These are phyloP conservation scores for Zaprionus ghesquierei DNA, from an alignment of 1,140 invertebrate species.

Conservation along the genomic window DNA sequence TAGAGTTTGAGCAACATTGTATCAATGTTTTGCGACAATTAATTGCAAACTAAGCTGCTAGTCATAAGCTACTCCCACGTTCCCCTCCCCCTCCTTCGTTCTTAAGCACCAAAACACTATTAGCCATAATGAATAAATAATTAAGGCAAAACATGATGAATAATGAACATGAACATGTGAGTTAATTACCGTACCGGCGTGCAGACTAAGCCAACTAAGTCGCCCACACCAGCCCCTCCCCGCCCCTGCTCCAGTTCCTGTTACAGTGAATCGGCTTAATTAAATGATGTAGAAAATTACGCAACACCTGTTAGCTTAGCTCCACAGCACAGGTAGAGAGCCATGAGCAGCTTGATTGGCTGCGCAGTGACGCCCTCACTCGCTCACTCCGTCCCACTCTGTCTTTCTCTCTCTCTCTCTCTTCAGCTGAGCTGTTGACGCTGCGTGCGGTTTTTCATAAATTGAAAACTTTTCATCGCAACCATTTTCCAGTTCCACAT, in stretches of 20 bases:
- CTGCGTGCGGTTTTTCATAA: constrained; percentile 61
- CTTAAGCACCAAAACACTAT: constrained; percentile 49
- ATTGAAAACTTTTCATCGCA: constrained; percentile 57
- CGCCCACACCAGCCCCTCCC: not conserved
- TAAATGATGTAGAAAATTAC: constrained; percentile 82
- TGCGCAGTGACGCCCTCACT: not conserved
- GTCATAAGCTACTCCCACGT: not conserved
- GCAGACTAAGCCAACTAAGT: constrained; percentile 43
- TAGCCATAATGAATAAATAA: constrained; percentile 77
- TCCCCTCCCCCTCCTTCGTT: not conserved
- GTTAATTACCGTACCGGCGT: constrained; percentile 51
- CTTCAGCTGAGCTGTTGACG: constrained; percentile 11
- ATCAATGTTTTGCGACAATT: constrained; percentile 62
- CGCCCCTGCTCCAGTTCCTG: not conserved
- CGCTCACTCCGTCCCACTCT: not conserved
- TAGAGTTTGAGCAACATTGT: constrained; percentile 51
- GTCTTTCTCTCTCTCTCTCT: not conserved
- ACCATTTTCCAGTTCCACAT: constrained; percentile 35
- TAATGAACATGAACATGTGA: constrained; percentile 58
- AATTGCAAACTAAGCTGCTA: not conserved
- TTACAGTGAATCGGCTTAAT: constrained; percentile 73
- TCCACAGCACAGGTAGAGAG: not conserved
- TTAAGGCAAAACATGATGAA: constrained; percentile 66
- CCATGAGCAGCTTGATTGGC: constrained; percentile 13
- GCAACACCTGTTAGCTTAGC: constrained; percentile 38